Evolutionary conservation across 2,113 vertebrate genomes (phyloP), one percentile per base, ranked within the genome.

Genomic region (Hylia prasina): DNA sequence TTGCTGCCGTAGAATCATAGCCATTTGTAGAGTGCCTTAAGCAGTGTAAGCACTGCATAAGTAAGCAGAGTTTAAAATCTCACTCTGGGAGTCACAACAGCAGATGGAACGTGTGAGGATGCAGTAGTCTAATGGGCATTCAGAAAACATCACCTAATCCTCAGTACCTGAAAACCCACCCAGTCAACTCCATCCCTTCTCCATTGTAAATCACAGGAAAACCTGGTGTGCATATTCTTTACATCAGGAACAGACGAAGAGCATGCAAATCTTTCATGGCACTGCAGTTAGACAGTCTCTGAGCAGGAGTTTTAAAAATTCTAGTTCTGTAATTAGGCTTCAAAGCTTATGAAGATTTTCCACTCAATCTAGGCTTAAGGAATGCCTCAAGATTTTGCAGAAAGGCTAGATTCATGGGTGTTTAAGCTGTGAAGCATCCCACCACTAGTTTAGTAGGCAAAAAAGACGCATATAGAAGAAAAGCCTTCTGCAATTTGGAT

Each of bases 1-100:
- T 60, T 0, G 0, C 25, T 15, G 1, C 13, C 1, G 0, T 37
- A 47, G 45, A 90, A 69, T 61, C 28, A 72, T 4, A 73, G 5
- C 28, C 39, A 31, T 65, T 80, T 48, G 15, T 44, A 76, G 23
- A 82, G 31, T 7, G 3, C 45, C 45, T 65, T 53, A 85, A 81
- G 12, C 44, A 84, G 16, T 5, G 0, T 22, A 64, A 83, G 3
- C 19, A 65, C 50, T 61, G 45, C 12, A 15, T 33, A 90, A 66
- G 14, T 28, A 82, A 63, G 15, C 4, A 87, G 44, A 57, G 27
- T 51, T 87, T 81, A 57, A 81, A 87, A 40, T 76, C 30, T 82
- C 39, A 23, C 11, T 63, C 23, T 47, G 21, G 13, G 18, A 79
- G 6, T 42, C 30, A 58, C 48, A 89, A 45, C 4, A 70, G 12